Evolutionary conservation across 2,888 invertebrate genomes (phyloP), one percentile per base, ranked within the genome.

Genomic region (Platyscelio sp.): DNA sequence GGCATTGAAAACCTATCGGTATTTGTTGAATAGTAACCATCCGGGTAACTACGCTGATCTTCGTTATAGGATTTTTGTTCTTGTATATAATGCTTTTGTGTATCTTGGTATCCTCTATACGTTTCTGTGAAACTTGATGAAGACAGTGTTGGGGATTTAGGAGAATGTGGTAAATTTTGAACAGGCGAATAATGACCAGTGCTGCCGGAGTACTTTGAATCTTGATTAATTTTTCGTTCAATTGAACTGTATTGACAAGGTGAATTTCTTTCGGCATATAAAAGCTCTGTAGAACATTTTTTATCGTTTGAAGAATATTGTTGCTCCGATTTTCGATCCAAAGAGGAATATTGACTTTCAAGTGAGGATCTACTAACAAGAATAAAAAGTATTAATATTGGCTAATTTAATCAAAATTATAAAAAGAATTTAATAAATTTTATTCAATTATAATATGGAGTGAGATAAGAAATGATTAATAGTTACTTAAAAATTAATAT

Each of bases 201-300:
- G 58, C 82, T 67, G 68, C 72, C 60, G 6, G 56, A 26, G 18
- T 75, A 68, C 13, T 33, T 49, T 0, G 58, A 74, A 9, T 92
- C 92, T 46, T 90, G 89, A 67, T 92, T 92, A 40, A 92, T 92
- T 58, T 91, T 91, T 26, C 90, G 88, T 72, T 92, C 92, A 27
- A 92, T 91, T 1, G 92, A 91, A 33, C 92, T 92, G 79, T 91
- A 92, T 51, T 92, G 91, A 4, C 89, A 89, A 0, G 91, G 88
- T 1, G 90, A 90, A 79, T 84, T 90, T 29, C 90, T 88, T 33
- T 90, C 91, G 15, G 86, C 84, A 56, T 89, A 89, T 0, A 88
- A 77, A 61, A 77, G 84, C 5, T 88, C 89, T 0, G 79, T 63
- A 6, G 67, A 67, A 60, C 87, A 87, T 43, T 82, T 87, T 26